A percentile compares a stretch with the other conserved stretches of the same genome.
These are phyloP conservation scores for Drosophila anomelani DNA, from an alignment of 2,888 invertebrate genomes.

Conservation along the genomic window DNA sequence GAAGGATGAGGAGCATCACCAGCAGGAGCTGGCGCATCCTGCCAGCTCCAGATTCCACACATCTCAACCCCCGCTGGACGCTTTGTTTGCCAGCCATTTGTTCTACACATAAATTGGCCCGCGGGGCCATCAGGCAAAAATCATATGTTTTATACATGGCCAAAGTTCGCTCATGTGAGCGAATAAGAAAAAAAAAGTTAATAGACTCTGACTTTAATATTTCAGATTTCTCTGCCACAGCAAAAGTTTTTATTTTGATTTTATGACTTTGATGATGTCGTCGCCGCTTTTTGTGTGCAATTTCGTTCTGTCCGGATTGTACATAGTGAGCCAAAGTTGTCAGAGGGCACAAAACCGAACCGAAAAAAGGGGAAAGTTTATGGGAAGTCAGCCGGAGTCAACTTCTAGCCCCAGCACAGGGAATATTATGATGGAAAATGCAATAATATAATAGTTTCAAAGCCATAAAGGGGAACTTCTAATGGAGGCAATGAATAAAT, in stretches of 20 bases:
- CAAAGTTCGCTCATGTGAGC: constrained; percentile 43
- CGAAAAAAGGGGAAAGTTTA: constrained; percentile 29
- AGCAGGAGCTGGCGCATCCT: constrained; percentile 35
- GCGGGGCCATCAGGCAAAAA: constrained; percentile 75
- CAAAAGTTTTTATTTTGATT: constrained; percentile 73
- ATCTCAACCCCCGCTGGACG: constrained; percentile 16
- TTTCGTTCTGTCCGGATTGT: constrained; percentile 26
- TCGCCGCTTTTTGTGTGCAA: constrained; percentile 26
- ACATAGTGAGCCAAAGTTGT: constrained; percentile 32
- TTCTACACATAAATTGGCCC: constrained; percentile 78
- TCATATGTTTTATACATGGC: constrained; percentile 79
- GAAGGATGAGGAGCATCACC: constrained; percentile 25
- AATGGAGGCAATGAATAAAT: constrained; percentile 12
- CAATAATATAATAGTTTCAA: constrained; percentile 23
- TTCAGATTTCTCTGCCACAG: constrained; percentile 43
- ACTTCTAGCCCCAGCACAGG: constrained; percentile 2
- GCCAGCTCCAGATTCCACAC: constrained; percentile 10
- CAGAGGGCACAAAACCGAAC: constrained; percentile 9
- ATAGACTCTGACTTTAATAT: constrained; percentile 74
- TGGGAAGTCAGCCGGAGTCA: constrained; percentile 7
- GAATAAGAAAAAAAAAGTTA: constrained; percentile 63
- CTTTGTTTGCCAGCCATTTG: constrained; percentile 62
- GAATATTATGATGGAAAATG: constrained; percentile 35
- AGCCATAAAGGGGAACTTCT: constrained; percentile 3
- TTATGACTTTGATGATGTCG: constrained; percentile 60